Evolutionary conservation across 2,113 vertebrate genomes (phyloP).

Genomic region (Ursus arctos): DNA sequence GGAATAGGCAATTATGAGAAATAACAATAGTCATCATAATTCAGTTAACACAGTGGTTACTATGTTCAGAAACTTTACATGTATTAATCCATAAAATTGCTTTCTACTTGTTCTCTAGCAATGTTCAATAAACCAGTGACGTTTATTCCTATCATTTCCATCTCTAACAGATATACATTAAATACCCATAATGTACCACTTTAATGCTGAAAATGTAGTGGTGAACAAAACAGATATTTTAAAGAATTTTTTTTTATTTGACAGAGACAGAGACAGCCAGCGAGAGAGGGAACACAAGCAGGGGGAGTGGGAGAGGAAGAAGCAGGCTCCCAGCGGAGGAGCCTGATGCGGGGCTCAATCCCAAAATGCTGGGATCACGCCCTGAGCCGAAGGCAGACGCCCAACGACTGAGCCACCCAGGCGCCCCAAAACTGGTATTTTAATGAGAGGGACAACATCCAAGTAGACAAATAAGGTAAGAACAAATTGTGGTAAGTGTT

Average conservation of each 20-base stretch:
- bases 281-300: too few relatives aligned
- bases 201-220: neutral
- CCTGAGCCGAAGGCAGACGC: too few relatives aligned
- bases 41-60: neutral
- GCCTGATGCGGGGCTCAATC: too few relatives aligned
- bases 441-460: neutral
- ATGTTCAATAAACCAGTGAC: neutral
- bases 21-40: neutral
- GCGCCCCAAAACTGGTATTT: neutral
- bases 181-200: neutral
- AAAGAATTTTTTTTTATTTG: neutral
- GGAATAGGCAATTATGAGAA: neutral
- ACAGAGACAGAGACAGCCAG: too few relatives aligned
- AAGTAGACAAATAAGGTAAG: constrained; percentile 2
- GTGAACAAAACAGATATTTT: constrained; percentile 17
- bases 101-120: neutral
- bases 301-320: too few relatives aligned
- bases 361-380: too few relatives aligned
- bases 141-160: neutral
- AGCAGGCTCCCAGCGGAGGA: too few relatives aligned
- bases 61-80: neutral
- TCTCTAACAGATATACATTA: neutral
- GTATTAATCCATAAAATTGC: neutral
- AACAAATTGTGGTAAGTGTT: neutral
- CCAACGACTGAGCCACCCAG: too few relatives aligned